Base-by-base conservation (phyloP, 2,113 vertebrate genomes). In the Ramphastos sulfuratus region DNA sequence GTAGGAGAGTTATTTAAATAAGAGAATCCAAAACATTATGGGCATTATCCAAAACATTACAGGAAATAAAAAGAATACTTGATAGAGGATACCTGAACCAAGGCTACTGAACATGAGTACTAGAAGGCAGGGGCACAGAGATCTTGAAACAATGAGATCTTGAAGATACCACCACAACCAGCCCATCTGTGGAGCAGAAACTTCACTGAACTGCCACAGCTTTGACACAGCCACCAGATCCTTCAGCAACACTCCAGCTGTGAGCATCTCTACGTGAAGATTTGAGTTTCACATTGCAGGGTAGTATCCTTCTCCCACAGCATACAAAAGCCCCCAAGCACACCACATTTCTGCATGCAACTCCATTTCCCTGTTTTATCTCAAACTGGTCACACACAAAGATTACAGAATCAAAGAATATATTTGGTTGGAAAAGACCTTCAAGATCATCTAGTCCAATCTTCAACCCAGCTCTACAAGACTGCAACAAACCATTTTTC, bases 241-340 rank as follows among this genome's bases (percentile, higher is more conserved):
- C 21, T 56, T 60, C 31, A n/a, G 19, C 27, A 24, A 27, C 27
- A 23, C 50, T 55, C 58, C 31, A n/a, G 56, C 19, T 4, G 0
- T 4, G 42, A 73, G 42, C 8, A 37, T 18, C 55, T 31, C 46
- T 4, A 20, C 16, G 3, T 3, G 13, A 50, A 7, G 12, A 15
- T 61, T 1, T 64, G 42, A 23, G 54, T 24, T 61, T 50, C 37
- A 7, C 15, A 33, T 25, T 5, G 2, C 33, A 18, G 42, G 13
- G 44, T 2, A 9, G 17, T 6, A 56, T 31, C 39, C 33, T 70
- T 7, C 59, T 39, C 55, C 69, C 61, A 23, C 6, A 35, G 0
- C 0, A n/a, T 9, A 48, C 13, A 31, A 60, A 59, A 0, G 0
- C 30, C 74, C 24, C 79, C 37, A 46, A 33, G 56, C 6, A 3